Conservation (phyloP, 2,888 invertebrate genomes). For the Eilema depressum region DNA sequence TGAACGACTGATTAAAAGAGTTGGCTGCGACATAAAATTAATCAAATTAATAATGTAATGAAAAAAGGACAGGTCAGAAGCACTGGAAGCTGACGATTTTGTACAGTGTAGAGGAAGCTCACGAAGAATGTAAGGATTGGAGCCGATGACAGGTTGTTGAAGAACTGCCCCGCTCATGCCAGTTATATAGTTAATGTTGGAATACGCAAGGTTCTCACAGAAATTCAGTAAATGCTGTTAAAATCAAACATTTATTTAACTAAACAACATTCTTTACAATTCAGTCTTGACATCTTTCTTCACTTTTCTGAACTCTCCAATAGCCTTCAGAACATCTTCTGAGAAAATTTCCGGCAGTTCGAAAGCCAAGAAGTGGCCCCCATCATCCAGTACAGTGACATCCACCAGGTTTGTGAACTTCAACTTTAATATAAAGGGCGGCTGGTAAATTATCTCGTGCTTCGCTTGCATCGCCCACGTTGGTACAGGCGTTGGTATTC, state of each 20-base stretch:
- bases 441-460: conserved; percentile 88
- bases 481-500: conserved; percentile 89
- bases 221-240: not conserved
- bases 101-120: too few relatives aligned
- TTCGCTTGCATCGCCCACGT: conserved; percentile 90
- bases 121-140: too few relatives aligned
- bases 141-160: too few relatives aligned
- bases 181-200: not conserved
- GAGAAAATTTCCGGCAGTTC: conserved; percentile 91
- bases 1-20: too few relatives aligned
- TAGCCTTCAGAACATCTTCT: conserved; percentile 87
- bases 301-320: conserved; percentile 62
- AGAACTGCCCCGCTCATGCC: too few relatives aligned
- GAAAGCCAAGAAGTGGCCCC: conserved; percentile 95
- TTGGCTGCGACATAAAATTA: too few relatives aligned
- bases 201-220: not conserved
- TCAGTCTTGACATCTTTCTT: conserved; percentile 59
- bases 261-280: conserved; percentile 70
- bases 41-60: too few relatives aligned
- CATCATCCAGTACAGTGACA: conserved; percentile 87
- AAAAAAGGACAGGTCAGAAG: too few relatives aligned
- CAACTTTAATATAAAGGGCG: conserved; percentile 86
- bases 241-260: conserved; percentile 7
- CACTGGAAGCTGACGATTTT: too few relatives aligned
- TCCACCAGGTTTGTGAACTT: conserved; percentile 89